These are phyloP conservation scores for Ceratina australensis DNA, from an alignment of 1,140 invertebrate genomes.

Conservation along the genomic window DNA sequence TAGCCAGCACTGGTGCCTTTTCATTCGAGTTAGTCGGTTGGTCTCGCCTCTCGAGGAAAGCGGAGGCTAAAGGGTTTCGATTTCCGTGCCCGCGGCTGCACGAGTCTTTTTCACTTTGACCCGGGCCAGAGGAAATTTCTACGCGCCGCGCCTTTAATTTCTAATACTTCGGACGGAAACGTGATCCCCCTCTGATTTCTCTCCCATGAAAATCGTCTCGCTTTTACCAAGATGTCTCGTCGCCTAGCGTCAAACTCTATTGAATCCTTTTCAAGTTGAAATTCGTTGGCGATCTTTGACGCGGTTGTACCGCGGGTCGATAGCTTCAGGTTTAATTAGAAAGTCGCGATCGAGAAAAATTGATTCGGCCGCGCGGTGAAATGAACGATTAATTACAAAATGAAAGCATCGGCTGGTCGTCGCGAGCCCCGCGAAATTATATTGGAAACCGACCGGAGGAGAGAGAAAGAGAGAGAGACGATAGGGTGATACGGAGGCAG, in stretches of 20 bases:
- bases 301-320: too few species aligned
- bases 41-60: slow-evolving; percentile 49
- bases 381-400: slow-evolving; percentile 42
- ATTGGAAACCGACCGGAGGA: slow-evolving; percentile 38
- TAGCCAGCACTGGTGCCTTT: slow-evolving; percentile 50
- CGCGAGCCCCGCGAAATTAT: slow-evolving; percentile 48
- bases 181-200: background rate
- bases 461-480: slow-evolving; percentile 21
- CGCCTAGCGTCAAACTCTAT: background rate
- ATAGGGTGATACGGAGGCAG: slow-evolving; percentile 49
- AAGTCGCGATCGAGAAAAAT: too few species aligned
- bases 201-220: background rate
- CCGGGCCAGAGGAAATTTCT: slow-evolving; percentile 11
- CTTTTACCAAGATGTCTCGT: background rate
- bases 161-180: slow-evolving; percentile 28
- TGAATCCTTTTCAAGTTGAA: background rate
- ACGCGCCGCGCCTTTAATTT: slow-evolving; percentile 31
- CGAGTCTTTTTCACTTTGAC: slow-evolving; percentile 33
- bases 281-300: too few species aligned
- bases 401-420: slow-evolving; percentile 38
- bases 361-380: too few species aligned
- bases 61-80: slow-evolving; percentile 47
- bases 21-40: slow-evolving; percentile 58
- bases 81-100: slow-evolving; percentile 29
- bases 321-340: background rate